phyloP scores from a whole-genome alignment of 2,113 vertebrate genomes.

The Dendrocopos noguchii region DNA sequence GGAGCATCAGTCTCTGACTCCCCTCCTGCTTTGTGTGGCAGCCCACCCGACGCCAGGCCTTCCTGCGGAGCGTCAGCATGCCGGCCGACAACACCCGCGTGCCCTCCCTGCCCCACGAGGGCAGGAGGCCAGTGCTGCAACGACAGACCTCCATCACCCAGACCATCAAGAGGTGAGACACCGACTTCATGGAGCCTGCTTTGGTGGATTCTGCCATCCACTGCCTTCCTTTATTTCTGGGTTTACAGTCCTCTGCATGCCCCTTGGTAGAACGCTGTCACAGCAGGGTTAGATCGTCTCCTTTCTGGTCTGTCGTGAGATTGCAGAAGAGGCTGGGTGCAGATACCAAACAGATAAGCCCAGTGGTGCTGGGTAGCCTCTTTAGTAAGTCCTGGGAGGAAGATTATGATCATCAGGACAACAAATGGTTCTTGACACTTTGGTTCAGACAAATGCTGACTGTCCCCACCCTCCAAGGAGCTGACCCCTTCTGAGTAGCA shows the following conservation, averaged over 20 bases:
- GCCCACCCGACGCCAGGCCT: slow-evolving; percentile 87
- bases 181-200: not conserved
- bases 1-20: not conserved
- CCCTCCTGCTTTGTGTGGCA: slow-evolving; percentile 24
- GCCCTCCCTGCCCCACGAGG: slow-evolving; percentile 83
- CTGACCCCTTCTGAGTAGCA: not conserved
- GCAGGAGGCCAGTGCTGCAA: slow-evolving; percentile 82
- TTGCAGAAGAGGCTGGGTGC: not conserved
- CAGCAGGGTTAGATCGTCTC: not conserved
- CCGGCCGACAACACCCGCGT: slow-evolving; percentile 85
- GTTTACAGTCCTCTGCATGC: not conserved
- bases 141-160: slow-evolving; percentile 97
- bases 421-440: not conserved
- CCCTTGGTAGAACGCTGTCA: not conserved
- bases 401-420: not conserved
- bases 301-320: not conserved
- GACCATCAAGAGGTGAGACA: slow-evolving; percentile 92
- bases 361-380: not conserved
- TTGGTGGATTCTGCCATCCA: accelerated
- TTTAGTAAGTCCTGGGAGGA: not conserved
- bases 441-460: not conserved
- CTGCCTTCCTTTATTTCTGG: not conserved
- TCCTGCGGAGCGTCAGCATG: slow-evolving; percentile 94
- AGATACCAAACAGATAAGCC: accelerated
- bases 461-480: not conserved